Conservation (phyloP, 2,888 invertebrate genomes). For the Crossocerus cetratus region DNA sequence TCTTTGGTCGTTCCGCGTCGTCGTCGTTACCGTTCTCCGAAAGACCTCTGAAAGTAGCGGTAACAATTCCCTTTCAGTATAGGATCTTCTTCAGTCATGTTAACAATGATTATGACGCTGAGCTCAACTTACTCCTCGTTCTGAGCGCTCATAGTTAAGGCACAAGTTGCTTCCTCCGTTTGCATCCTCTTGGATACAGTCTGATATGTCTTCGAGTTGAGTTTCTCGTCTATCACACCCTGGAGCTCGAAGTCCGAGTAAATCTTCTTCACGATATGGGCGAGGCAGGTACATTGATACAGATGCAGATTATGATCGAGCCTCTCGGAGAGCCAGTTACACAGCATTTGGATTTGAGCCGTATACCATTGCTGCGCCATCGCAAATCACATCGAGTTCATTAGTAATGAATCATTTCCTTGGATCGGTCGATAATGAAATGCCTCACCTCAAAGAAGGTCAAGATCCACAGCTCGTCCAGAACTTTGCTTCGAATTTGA, state of each 20-base stretch:
- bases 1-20: slow-evolving; percentile 80
- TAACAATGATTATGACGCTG: background rate
- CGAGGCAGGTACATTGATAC: slow-evolving; percentile 98
- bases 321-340: slow-evolving; percentile 95
- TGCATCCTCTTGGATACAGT: slow-evolving; percentile 95
- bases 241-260: slow-evolving; percentile 99
- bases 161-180: slow-evolving; percentile 97
- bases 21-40: slow-evolving; percentile 80
- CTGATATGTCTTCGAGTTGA: slow-evolving; percentile 97
- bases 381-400: background rate
- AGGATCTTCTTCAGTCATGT: background rate
- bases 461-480: slow-evolving; percentile 90
- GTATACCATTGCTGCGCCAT: slow-evolving; percentile 92
- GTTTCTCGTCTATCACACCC: slow-evolving; percentile 97
- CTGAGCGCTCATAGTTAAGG: slow-evolving; percentile 88
- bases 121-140: slow-evolving; percentile 81
- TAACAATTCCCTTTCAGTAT: background rate
- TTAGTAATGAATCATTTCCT: background rate
- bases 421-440: too few relatives aligned
- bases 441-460: slow-evolving; percentile 84
- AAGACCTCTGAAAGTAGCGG: slow-evolving; percentile 64
- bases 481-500: slow-evolving; percentile 97
- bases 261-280: slow-evolving; percentile 98
- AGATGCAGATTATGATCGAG: slow-evolving; percentile 95
- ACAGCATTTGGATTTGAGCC: slow-evolving; percentile 94